phyloP scores from a whole-genome alignment of 2,888 invertebrate species.

The Lymantria dispar region DNA sequence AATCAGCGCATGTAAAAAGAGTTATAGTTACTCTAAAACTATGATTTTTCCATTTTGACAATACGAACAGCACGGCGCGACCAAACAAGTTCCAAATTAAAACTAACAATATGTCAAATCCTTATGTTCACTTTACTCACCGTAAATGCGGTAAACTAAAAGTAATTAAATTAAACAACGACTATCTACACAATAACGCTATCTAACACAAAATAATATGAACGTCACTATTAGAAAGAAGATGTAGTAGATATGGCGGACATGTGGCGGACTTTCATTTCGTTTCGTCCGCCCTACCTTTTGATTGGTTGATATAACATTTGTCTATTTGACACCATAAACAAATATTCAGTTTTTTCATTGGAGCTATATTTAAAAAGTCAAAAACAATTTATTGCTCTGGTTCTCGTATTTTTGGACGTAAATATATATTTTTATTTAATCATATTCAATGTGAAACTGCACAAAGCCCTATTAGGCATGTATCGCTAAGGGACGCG shows the following conservation, averaged over 20 bases:
- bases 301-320: slow-evolving; percentile 38
- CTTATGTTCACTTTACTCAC: slow-evolving; percentile 57
- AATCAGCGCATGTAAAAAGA: slow-evolving; percentile 43
- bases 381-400: neutral
- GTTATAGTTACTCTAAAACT: slow-evolving; percentile 46
- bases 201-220: slow-evolving; percentile 74
- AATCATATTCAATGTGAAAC: too few species aligned
- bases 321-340: slow-evolving; percentile 39
- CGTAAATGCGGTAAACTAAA: slow-evolving; percentile 64
- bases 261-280: slow-evolving; percentile 77
- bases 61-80: slow-evolving; percentile 67
- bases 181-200: slow-evolving; percentile 67
- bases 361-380: neutral
- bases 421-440: too few species aligned
- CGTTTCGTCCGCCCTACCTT: slow-evolving; percentile 52
- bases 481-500: too few species aligned
- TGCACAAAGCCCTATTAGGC: too few species aligned
- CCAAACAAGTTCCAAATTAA: slow-evolving; percentile 58
- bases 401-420: too few species aligned
- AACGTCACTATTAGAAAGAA: slow-evolving; percentile 75
- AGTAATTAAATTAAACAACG: slow-evolving; percentile 73
- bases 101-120: slow-evolving; percentile 44
- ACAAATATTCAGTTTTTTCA: slow-evolving; percentile 21
- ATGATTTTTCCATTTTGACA: slow-evolving; percentile 70
- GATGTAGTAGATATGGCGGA: slow-evolving; percentile 77